Evolutionary conservation across 2,113 vertebrate species (phyloP).

Genomic region (Gobio gobio): DNA sequence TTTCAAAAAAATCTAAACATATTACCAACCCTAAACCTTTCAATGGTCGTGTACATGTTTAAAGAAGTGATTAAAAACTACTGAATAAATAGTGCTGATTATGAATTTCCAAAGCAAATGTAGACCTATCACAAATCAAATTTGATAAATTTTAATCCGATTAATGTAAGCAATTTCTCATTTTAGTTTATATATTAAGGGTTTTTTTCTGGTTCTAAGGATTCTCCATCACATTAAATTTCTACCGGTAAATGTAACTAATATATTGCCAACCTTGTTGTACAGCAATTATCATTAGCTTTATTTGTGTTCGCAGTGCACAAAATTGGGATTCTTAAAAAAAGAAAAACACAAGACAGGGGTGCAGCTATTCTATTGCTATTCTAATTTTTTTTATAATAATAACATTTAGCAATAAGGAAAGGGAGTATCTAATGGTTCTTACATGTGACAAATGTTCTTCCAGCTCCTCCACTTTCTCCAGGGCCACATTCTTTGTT

Average conservation of each 20-base stretch:
- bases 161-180: not conserved
- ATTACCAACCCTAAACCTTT: not conserved
- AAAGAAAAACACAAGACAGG: too few species aligned
- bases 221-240: not conserved
- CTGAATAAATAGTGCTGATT: too few species aligned
- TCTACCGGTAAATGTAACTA: not conserved
- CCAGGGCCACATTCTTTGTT: slow-evolving; percentile 96
- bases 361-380: not conserved
- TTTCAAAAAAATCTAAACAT: not conserved
- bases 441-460: slow-evolving; percentile 95
- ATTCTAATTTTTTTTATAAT: not conserved
- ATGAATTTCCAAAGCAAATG: not conserved
- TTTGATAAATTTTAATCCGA: too few species aligned
- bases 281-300: not conserved
- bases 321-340: not conserved
- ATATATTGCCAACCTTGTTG: not conserved
- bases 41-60: not conserved
- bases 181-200: not conserved
- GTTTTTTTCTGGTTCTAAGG: not conserved
- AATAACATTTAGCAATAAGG: not conserved
- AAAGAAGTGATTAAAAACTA: not conserved
- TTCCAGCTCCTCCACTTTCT: slow-evolving; percentile 97
- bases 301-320: not conserved
- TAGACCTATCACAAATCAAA: not conserved
- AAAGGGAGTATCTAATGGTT: slow-evolving; percentile 6